Conservation (phyloP, 2,113 vertebrate genomes). For the Centropristis striata region DNA sequence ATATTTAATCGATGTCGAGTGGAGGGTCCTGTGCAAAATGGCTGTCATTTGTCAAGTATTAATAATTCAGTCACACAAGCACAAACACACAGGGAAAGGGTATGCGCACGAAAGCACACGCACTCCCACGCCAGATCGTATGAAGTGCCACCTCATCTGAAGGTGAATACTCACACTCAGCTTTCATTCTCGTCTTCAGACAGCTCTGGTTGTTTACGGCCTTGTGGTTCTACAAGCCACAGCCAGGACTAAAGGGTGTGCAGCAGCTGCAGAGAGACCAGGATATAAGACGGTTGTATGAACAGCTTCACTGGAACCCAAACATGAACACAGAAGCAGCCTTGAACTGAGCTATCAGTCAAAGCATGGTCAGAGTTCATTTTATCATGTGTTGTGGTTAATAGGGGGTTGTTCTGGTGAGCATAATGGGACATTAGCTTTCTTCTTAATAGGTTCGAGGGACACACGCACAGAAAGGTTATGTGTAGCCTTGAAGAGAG, state of each 20-base stretch:
- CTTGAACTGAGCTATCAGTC: constrained; percentile 16
- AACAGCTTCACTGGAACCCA: constrained; percentile 14
- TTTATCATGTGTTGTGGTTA: constrained; percentile 34
- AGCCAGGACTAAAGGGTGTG: constrained; percentile 4
- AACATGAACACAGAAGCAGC: constrained; percentile 5
- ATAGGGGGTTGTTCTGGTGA: constrained; percentile 26
- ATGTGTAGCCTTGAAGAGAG: constrained; percentile 40
- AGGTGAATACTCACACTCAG: constrained; percentile 48
- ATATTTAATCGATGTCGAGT: constrained; percentile 79
- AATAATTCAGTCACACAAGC: constrained; percentile 79
- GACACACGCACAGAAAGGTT: constrained; percentile 27
- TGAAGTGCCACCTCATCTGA: constrained; percentile 46
- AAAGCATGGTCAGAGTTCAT: constrained; percentile 19
- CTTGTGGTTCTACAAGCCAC: constrained; percentile 12
- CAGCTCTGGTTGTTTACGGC: constrained; percentile 40
- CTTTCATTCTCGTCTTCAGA: constrained; percentile 47
- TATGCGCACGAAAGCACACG: not conserved
- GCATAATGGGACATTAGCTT: constrained; percentile 43
- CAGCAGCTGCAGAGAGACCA: not conserved
- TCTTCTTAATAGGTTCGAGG: constrained; percentile 48
- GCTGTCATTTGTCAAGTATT: constrained; percentile 83
- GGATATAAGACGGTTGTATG: not conserved
- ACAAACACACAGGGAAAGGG: constrained; percentile 40
- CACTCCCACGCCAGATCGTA: constrained; percentile 2
- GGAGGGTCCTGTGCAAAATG: constrained; percentile 73